Conservation (phyloP, 2,113 vertebrate genomes). For the Ciconia maguari region DNA sequence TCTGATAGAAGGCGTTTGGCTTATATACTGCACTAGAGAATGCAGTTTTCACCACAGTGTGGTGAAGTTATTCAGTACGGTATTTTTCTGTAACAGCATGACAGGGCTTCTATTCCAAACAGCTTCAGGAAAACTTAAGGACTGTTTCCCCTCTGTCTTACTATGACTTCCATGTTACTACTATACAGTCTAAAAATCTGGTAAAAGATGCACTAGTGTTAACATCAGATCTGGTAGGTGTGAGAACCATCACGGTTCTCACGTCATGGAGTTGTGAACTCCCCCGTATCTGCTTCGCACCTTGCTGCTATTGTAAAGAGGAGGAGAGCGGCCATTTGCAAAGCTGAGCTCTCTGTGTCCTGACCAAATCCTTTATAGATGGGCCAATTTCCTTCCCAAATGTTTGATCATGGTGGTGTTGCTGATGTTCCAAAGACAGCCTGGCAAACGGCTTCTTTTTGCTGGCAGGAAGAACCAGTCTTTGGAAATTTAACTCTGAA, state of each 20-base stretch:
- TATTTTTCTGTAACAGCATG: neutral
- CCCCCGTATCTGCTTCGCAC: constrained; percentile 29
- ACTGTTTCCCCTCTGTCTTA: neutral
- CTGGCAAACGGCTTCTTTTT: neutral
- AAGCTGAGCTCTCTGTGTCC: constrained; percentile 5
- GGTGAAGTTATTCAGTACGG: neutral
- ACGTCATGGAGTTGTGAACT: neutral
- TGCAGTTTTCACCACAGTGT: neutral
- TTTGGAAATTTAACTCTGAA: constrained; percentile 6
- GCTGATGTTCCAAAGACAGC: constrained; percentile 17
- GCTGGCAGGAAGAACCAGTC: neutral
- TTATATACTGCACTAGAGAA: neutral
- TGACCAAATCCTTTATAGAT: constrained; percentile 11
- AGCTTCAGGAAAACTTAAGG: neutral
- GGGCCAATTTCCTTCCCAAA: constrained; percentile 60
- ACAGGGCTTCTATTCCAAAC: neutral
- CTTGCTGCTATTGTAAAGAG: constrained; percentile 4
- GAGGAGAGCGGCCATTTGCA: neutral
- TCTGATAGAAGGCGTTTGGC: neutral
- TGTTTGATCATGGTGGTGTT: constrained; percentile 46
- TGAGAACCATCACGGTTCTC: constrained; percentile 4
- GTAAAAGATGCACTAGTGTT: neutral
- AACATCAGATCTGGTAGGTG: neutral
- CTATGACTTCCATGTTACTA: neutral
- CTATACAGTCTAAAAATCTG: neutral